Evolutionary conservation across 2,113 vertebrate species (phyloP).

Genomic region (Cettia cetti): DNA sequence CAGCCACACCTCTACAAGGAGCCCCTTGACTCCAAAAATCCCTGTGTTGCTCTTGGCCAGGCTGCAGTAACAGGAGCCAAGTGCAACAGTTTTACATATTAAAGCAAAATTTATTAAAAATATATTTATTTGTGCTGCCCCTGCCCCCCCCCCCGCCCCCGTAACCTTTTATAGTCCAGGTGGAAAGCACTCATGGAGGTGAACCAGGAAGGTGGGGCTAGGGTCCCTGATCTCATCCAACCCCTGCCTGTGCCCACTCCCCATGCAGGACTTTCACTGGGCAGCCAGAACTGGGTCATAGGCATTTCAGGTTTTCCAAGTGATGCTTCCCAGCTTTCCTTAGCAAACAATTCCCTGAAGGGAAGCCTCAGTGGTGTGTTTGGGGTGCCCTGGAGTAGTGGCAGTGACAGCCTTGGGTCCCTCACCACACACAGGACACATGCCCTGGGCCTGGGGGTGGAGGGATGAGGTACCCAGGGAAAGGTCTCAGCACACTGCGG

Average conservation of each 20-base stretch:
- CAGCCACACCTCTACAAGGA: neutral
- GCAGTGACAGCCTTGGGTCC: neutral
- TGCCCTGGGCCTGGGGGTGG: no score
- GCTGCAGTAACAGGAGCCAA: conserved; percentile 1
- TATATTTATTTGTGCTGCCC: neutral
- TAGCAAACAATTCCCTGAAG: neutral
- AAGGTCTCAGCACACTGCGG: rapidly evolving
- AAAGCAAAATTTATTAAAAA: conserved; percentile 65
- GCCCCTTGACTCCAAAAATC: neutral
- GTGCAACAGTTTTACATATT: conserved; percentile 58
- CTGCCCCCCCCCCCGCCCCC: rapidly evolving
- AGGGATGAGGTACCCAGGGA: neutral
- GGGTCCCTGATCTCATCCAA: rapidly evolving
- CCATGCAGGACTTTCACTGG: neutral
- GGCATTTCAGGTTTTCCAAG: neutral
- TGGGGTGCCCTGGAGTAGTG: neutral
- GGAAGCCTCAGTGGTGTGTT: neutral
- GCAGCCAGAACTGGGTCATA: neutral
- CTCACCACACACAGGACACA: rapidly evolving
- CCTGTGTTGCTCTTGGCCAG: conserved; percentile 35
- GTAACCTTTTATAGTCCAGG: neutral
- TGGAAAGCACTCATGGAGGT: neutral
- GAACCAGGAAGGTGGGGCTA: neutral
- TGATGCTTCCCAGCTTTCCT: neutral
- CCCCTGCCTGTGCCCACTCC: rapidly evolving